Base-by-base conservation (phyloP, 1,140 invertebrate genomes). In the Drosophila simulans region DNA sequence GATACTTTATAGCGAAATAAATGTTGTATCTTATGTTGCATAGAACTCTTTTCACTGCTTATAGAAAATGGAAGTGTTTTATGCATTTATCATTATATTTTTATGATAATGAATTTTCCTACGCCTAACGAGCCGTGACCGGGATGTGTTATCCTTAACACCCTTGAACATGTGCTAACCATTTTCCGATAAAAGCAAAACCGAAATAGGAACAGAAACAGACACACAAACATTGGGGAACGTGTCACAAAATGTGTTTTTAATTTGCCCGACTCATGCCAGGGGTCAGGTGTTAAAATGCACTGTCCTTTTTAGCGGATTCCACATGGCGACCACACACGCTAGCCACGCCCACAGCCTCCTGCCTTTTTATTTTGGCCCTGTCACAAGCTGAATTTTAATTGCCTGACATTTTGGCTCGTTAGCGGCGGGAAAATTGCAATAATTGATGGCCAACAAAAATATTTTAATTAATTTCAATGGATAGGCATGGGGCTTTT, bases 401-500 rank as follows among this genome's bases (percentile, higher is more conserved):
- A 88, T 88, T 88, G 80, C 58, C 60, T 70, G 55, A 62, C 77
- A 60, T 68, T 78, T 79, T 40, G 70, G 80, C 80, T 83, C 80
- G 80, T 85, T 83, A 83, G 80, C 80, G 54, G 60, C 49, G 58
- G 63, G 39, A 66, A 88, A 82, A 88, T 88, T 78, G 79, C 83
- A 88, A 86, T 88, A 86, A 83, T 78, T 86, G 83, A 86, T 77
- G 68, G 65, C 58, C 63, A 58, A 46, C 62, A 75, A 60, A 79
- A 82, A 74, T 77, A 70, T 85, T 79, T 86, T 88, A 88, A 88
- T 86, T 86, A 86, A 88, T 88, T 88, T 88, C 75, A 68, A 76
- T 88, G 64, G 39, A 53, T 39, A 53, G 40, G 22, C 40, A 35
- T 5, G 53, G 27, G 46, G 17, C 43, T 39, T 39, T 34, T 39